These are phyloP conservation scores for Beroe forskalii DNA, from an alignment of 37 sponge, comb jelly and placozoan genomes.

Conservation along the genomic window DNA sequence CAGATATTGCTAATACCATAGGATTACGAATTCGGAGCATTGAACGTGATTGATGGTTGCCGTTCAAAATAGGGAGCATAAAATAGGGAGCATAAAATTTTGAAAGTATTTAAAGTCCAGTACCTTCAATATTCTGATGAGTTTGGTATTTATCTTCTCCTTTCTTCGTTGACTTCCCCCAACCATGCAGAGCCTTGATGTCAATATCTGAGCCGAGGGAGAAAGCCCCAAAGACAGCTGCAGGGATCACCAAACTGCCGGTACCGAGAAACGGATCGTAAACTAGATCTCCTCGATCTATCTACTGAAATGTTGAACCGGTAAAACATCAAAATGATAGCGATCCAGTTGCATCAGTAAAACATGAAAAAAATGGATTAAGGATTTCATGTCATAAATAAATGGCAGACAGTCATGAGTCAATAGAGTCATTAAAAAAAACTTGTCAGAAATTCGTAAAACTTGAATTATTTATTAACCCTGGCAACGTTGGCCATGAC, in stretches of 20 bases:
- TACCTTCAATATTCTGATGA: conserved; percentile 47
- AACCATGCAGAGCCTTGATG: conserved; percentile 78
- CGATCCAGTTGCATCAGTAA: no score
- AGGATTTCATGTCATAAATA: no score
- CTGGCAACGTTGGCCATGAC: conserved; percentile 93
- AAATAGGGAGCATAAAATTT: no score
- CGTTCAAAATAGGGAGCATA: no score
- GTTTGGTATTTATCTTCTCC: conserved; percentile 13
- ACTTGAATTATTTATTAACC: conserved; percentile 72
- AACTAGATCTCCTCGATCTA: conserved; percentile 74
- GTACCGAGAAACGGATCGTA: conserved; percentile 95
- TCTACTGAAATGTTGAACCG: conserved; percentile 65
- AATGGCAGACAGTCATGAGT: no score
- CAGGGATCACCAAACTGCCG: conserved; percentile 84
- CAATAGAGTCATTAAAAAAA: no score
- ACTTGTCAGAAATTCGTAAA: no score
- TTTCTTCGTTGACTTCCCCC: conserved; percentile 67
- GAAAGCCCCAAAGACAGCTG: conserved; percentile 90
- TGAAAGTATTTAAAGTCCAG: background rate
- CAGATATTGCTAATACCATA: no score
- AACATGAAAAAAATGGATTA: no score
- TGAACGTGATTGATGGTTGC: no score
- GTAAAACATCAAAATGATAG: background rate
- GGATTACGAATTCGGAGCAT: no score
- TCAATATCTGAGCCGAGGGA: conserved; percentile 91